Conservation (phyloP, 2,113 vertebrate genomes). For the Vombatus ursinus region DNA sequence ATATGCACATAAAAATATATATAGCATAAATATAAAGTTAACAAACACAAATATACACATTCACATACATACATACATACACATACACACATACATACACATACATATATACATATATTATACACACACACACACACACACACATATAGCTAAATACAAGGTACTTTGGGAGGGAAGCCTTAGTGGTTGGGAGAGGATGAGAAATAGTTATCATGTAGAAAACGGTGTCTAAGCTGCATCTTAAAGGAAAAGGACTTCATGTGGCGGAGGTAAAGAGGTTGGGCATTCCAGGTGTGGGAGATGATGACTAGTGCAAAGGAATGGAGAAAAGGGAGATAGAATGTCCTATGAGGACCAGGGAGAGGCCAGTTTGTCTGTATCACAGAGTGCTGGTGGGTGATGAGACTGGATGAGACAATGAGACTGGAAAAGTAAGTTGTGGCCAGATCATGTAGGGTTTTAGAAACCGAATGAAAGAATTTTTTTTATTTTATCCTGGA, state of each 20-base stretch:
- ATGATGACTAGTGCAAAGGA: neutral
- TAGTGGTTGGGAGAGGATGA: neutral
- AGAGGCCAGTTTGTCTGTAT: no score
- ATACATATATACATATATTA: no score
- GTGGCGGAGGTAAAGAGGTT: neutral
- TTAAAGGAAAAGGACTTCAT: neutral
- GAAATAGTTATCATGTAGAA: neutral
- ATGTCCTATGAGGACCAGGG: neutral
- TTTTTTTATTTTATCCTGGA: neutral
- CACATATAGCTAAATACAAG: no score
- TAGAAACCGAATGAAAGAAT: neutral
- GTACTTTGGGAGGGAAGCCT: no score
- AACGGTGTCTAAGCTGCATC: neutral
- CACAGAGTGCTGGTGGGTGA: neutral
- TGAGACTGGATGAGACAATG: neutral
- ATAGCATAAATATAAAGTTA: neutral
- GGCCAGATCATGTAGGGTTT: neutral
- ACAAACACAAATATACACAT: neutral
- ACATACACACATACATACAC: no score
- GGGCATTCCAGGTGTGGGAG: neutral
- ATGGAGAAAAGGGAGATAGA: neutral
- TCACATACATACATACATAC: no score
- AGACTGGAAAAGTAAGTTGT: neutral
- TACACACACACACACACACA: neutral
- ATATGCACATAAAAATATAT: neutral